Percentiles rank a stretch among this genome's conserved stretches.
Evolutionary conservation across 2,797 vertebrate species (phyloP).

Genomic region (Gallinago nigripennis): DNA sequence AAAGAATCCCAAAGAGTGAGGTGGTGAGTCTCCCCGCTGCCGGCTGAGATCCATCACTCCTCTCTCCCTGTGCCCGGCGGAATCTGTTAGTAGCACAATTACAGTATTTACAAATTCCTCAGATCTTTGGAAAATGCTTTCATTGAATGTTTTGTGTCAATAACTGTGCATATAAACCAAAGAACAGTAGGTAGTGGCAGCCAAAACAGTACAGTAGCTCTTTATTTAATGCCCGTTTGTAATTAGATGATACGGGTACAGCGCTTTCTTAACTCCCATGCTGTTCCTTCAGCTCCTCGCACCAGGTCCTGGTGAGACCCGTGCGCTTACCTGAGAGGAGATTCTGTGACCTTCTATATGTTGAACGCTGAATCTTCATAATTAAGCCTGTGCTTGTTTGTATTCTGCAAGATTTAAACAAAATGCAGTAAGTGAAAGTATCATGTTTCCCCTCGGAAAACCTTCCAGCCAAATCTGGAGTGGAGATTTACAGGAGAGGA

Average conservation of each 20-base stretch:
- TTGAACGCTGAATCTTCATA: not conserved
- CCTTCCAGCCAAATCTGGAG: not conserved
- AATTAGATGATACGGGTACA: not conserved
- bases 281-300: not conserved
- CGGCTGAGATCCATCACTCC: not conserved
- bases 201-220: not conserved
- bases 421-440: not conserved
- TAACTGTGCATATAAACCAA: not conserved
- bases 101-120: not conserved
- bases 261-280: not conserved
- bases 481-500: not conserved
- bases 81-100: not conserved
- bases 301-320: not conserved
- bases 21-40: not conserved
- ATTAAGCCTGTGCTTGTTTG: not conserved
- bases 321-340: not conserved
- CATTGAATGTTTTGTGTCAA: not conserved
- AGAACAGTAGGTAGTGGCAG: not conserved
- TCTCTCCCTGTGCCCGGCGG: not conserved
- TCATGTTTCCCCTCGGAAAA: slow-evolving; percentile 1
- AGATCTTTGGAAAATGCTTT: not conserved
- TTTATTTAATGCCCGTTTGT: not conserved
- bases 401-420: slow-evolving; percentile 3
- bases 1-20: not conserved
- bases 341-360: not conserved